Base-by-base conservation (phyloP, 2,888 invertebrate genomes). In the Brassicogethes aeneus region DNA sequence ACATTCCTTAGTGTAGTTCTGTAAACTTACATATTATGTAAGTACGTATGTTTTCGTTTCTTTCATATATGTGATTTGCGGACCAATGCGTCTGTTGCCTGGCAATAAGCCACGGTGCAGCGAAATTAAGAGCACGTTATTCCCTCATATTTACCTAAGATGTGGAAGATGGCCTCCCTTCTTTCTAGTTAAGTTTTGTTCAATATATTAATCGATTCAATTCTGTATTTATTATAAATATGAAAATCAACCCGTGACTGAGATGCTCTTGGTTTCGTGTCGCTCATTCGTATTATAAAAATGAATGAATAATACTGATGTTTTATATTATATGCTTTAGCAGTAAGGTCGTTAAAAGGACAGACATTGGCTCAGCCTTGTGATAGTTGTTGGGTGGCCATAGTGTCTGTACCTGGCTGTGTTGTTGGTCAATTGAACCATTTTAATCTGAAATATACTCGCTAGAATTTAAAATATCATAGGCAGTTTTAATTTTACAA, bases 61-160 rank as follows among this genome's bases (percentile, higher is more conserved):
- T 43, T 35, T 49, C 46, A 45, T 45, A 50, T 53, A 55, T 64
- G 63, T 64, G 64, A 62, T 65, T 65, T 53, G 62, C 59, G 66
- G 66, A 66, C 66, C 66, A 66, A 66, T 61, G 64, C 60, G 62
- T 65, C 61, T 61, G 51, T 58, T 56, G 57, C 58, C 53, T 57
- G 56, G 53, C 53, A 42, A 34, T 38, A 45, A 46, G 59, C 57
- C 58, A 55, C 51, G 58, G 55, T 54, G 53, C 53, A 57, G 50
- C 58, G 57, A 60, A 62, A 61, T 62, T 62, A 64, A 61, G 63
- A 62, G 63, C 62, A 52, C 41, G 39, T 30, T 23, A 23, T 23
- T 23, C 10, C 23, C 10, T n/a, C n/a, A n/a, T n/a, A n/a, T n/a
- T n/a, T n/a, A n/a, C n/a, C n/a, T n/a, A n/a, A n/a, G n/a, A n/a